phyloP scores from a whole-genome alignment of 2,113 vertebrate species.

The Chlorodrepanis virens region DNA sequence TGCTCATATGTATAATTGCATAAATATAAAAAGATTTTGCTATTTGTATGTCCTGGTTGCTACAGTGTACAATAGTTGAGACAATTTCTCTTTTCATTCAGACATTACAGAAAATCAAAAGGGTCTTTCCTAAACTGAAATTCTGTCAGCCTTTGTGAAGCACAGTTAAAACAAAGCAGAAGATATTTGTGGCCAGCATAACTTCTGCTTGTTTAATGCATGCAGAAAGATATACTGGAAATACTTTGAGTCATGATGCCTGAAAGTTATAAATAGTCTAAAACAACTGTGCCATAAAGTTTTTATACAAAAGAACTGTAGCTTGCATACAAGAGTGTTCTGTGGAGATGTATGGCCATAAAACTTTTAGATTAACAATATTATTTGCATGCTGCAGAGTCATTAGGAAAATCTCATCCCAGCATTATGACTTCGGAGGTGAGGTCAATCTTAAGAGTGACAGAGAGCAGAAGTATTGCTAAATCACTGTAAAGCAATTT shows the following conservation, averaged over 20 bases:
- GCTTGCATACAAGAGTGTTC: slow-evolving; percentile 3
- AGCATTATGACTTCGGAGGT: not conserved
- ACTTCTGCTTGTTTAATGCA: not conserved
- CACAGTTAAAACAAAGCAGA: not conserved
- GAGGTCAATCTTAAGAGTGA: not conserved
- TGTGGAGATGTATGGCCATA: not conserved
- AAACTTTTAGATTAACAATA: slow-evolving; percentile 31
- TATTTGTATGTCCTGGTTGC: not conserved
- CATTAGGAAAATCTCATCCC: slow-evolving; percentile 40
- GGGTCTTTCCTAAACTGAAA: not conserved
- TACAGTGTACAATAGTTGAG: not conserved
- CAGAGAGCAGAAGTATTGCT: not conserved
- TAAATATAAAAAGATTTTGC: not conserved
- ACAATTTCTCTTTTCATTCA: not conserved
- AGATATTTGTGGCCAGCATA: not conserved
- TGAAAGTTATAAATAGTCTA: not conserved
- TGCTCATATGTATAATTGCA: not conserved
- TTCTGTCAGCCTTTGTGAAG: not conserved
- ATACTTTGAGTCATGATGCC: not conserved
- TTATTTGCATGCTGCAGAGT: slow-evolving; percentile 51
- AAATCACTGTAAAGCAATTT: not conserved
- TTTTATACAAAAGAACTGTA: slow-evolving; percentile 11
- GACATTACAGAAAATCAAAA: not conserved
- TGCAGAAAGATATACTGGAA: not conserved
- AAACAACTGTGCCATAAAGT: not conserved